These are phyloP conservation scores for Leptocoma aspasia DNA, from an alignment of 2,113 vertebrate genomes.

Conservation along the genomic window DNA sequence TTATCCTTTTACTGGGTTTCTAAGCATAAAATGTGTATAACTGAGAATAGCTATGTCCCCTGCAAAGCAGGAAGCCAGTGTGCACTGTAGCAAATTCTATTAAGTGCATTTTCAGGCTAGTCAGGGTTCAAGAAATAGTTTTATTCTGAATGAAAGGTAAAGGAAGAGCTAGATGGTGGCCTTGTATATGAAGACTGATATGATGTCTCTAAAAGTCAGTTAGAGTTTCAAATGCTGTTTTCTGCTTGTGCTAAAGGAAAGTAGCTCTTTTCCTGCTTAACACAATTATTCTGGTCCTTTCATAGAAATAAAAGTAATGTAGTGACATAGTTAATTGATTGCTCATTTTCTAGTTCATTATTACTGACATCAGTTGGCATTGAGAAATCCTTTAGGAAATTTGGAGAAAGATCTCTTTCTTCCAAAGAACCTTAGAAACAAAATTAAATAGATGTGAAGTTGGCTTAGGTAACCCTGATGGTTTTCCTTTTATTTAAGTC, in stretches of 20 bases:
- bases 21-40: not conserved
- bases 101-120: not conserved
- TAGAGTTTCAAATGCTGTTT: not conserved
- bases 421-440: not conserved
- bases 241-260: not conserved
- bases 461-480: not conserved
- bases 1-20: not conserved
- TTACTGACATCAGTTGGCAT: not conserved
- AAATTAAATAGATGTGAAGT: not conserved
- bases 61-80: not conserved
- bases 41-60: not conserved
- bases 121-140: not conserved
- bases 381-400: conserved; percentile 31
- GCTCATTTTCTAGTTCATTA: not conserved
- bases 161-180: not conserved
- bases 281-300: not conserved
- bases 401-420: not conserved
- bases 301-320: not conserved
- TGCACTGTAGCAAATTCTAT: not conserved
- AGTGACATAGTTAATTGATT: not conserved
- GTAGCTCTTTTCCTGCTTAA: not conserved
- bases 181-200: not conserved
- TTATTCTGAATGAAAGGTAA: not conserved
- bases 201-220: not conserved
- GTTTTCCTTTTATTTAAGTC: not conserved